Base-by-base conservation (phyloP, 2,888 invertebrate genomes). In the Netelia virgata region DNA sequence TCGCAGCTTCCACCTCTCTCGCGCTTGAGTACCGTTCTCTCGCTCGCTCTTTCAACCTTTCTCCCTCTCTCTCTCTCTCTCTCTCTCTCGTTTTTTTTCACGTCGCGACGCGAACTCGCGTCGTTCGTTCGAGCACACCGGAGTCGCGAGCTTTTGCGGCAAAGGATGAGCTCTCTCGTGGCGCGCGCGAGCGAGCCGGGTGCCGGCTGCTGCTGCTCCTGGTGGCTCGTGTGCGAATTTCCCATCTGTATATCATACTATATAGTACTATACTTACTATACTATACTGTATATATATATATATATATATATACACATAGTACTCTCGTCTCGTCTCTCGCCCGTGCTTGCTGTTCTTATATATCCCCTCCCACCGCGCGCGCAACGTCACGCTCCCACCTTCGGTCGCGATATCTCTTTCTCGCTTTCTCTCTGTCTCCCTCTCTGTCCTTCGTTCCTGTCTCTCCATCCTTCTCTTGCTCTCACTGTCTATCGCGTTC, bases 191-290 rank as follows among this genome's bases (percentile, higher is more conserved):
- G 80, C 76, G 80, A 77, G 81, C 84, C 77, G 84, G 77, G 59
- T 59, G 74, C 76, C 66, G 76, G 82, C 82, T 75, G 73, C 77
- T 81, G 83, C 78, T 59, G 82, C 69, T 63, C 61, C 84, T 84
- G 80, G 87, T 86, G 89, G 89, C 89, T 89, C 89, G 90, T 90
- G 90, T 90, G 89, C 90, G 88, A 88, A 87, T 87, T 88, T 87
- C 81, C 82, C 83, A 61, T 74, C 53, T 80, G 20, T 75, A n/a
- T 74, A 53, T 43, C 36, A 50, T 11, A 23, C 53, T 55, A 18
- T 50, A 53, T 74, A 61, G 41, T 61, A 70, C 47, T 28, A 63
- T 61, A 18, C 10, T 5, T 18, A 73, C 47, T 57, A 18, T 70
- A 16, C 55, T 41, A 50, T 6, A 23, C 3, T 14, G 3, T 14